Conservation (phyloP, 2,797 vertebrate genomes). For the Picus viridis region DNA sequence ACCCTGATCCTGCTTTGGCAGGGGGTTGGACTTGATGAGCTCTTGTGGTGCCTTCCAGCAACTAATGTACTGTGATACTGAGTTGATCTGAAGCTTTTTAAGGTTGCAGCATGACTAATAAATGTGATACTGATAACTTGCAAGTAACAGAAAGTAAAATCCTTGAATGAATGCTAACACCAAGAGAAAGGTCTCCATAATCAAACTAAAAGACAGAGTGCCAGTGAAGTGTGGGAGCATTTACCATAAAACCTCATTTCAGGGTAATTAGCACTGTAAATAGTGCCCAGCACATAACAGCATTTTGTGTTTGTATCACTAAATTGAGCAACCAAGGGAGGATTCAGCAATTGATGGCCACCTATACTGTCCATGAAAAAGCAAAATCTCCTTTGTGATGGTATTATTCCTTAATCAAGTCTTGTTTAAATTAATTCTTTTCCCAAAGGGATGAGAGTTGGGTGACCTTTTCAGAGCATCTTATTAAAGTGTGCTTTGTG, state of each 20-base stretch:
- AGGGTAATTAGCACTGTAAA: neutral
- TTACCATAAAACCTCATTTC: neutral
- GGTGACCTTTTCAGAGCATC: conserved; percentile 9
- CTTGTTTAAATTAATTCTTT: conserved; percentile 3
- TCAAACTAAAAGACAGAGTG: neutral
- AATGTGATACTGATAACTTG: neutral
- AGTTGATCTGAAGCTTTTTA: neutral
- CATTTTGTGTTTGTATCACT: neutral
- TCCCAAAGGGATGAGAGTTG: neutral
- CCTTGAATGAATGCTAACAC: neutral
- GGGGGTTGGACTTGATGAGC: no score
- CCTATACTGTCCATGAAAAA: neutral
- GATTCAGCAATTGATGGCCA: neutral
- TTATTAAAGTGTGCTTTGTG: conserved; percentile 29
- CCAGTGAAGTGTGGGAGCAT: neutral
- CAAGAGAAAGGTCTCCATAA: neutral
- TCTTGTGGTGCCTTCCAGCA: no score
- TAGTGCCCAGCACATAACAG: neutral
- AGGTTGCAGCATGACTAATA: neutral
- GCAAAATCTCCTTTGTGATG: neutral
- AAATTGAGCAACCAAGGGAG: neutral
- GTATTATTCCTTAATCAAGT: conserved; percentile 4
- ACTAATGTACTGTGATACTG: no score
- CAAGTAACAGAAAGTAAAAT: neutral
- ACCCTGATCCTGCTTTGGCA: no score